Evolutionary conservation across 2,888 invertebrate species (phyloP).

Genomic region (Xestia c-nigrum): DNA sequence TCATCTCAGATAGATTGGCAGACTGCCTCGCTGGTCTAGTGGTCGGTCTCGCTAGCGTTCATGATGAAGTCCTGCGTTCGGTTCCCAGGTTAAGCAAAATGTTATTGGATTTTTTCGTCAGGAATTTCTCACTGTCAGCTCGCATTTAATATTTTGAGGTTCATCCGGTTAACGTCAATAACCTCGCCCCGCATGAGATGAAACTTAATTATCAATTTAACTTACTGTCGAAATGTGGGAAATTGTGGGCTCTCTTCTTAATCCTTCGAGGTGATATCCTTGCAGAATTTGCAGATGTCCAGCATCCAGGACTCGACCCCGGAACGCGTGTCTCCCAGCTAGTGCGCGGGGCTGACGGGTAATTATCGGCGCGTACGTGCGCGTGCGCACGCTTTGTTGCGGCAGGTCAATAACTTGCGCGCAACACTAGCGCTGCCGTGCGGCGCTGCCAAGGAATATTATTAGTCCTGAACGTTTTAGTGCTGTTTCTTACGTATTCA

Average conservation of each 20-base stretch:
- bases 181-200: neutral
- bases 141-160: neutral
- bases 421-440: constrained; percentile 15
- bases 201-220: neutral
- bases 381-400: constrained; percentile 69
- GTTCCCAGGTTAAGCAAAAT: neutral
- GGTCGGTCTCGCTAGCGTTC: neutral
- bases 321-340: constrained; percentile 15
- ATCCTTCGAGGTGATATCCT: no score
- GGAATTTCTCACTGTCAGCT: neutral
- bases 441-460: constrained; percentile 6
- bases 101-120: neutral
- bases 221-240: neutral
- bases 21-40: neutral
- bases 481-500: neutral
- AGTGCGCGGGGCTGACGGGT: constrained; percentile 12
- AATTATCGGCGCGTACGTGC: constrained; percentile 70
- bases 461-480: constrained; percentile 5
- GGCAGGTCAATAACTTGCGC: constrained; percentile 71
- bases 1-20: neutral
- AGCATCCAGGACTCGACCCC: constrained; percentile 10
- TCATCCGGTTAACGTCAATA: neutral
- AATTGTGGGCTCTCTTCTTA: neutral
- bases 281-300: no score
- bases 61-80: neutral